Percentiles rank a stretch among this genome's conserved stretches.
Conservation (phyloP, 1,140 invertebrate genomes). For the Ruditapes philippinarum region DNA sequence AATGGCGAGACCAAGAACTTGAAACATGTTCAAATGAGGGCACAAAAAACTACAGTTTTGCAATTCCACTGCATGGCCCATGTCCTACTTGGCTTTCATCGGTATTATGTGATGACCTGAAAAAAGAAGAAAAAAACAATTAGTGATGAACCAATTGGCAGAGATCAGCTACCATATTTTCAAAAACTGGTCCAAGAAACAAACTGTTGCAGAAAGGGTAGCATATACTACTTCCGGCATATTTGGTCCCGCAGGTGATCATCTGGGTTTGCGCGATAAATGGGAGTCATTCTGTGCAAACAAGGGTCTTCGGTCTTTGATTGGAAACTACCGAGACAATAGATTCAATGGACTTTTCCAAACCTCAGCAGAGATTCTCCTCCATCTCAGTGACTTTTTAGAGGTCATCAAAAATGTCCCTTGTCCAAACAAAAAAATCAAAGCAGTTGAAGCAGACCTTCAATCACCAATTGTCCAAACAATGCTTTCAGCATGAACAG, state of each 20-base stretch:
- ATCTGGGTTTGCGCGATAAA: neutral
- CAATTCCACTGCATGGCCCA: conserved; percentile 14
- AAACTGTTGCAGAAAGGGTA: neutral
- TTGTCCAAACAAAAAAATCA: neutral
- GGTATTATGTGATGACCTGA: neutral
- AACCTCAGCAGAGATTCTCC: neutral
- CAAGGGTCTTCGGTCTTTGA: neutral
- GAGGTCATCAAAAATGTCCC: neutral
- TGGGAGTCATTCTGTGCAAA: conserved; percentile 36
- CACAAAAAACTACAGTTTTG: neutral
- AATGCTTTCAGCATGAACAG: neutral
- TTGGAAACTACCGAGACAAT: conserved; percentile 23
- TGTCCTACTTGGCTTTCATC: conserved; percentile 26
- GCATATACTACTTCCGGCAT: neutral
- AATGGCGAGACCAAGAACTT: conserved; percentile 33
- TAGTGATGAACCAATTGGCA: neutral
- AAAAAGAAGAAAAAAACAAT: neutral
- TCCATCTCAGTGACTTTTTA: neutral
- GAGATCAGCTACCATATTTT: neutral
- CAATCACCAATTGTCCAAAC: neutral
- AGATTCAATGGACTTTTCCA: conserved; percentile 17
- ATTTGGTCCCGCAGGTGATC: conserved; percentile 24
- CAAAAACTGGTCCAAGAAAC: neutral
- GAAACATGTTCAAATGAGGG: neutral
- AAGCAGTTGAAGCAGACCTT: neutral